Evolutionary conservation across 2,113 vertebrate species (phyloP).

Genomic region (Meriones unguiculatus): DNA sequence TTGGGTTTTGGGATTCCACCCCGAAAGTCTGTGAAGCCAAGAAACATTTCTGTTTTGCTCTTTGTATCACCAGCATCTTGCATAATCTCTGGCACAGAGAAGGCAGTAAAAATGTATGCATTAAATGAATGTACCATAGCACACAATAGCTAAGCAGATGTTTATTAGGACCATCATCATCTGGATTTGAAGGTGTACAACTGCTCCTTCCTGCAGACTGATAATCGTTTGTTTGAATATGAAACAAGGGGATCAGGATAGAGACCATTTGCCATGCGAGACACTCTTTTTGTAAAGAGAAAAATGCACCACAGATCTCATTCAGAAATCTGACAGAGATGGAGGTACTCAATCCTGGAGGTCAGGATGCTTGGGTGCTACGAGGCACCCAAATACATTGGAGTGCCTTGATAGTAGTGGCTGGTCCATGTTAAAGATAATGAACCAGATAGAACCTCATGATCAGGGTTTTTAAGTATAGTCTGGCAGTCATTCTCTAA

Average conservation of each 20-base stretch:
- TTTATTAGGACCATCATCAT: neutral
- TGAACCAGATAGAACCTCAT: neutral
- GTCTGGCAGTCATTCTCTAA: neutral
- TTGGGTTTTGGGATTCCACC: neutral
- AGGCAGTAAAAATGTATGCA: neutral
- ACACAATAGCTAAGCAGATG: neutral
- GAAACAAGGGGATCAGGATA: neutral
- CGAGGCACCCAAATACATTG: neutral
- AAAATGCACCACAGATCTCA: neutral
- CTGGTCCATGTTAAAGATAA: neutral
- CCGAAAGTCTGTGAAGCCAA: neutral
- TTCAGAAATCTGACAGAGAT: neutral
- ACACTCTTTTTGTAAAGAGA: neutral
- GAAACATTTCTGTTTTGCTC: neutral
- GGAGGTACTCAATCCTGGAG: neutral
- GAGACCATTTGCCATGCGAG: neutral
- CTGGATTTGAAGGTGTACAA: neutral
- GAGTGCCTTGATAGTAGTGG: neutral
- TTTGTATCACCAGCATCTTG: neutral
- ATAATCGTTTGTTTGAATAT: constrained; percentile 4
- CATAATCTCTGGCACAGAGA: neutral
- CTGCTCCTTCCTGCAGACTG: neutral
- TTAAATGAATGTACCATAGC: neutral
- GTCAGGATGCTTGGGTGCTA: neutral
- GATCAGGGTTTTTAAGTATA: neutral